Evolutionary conservation across 2,113 vertebrate genomes (phyloP).

Genomic region (Solenodon paradoxus): DNA sequence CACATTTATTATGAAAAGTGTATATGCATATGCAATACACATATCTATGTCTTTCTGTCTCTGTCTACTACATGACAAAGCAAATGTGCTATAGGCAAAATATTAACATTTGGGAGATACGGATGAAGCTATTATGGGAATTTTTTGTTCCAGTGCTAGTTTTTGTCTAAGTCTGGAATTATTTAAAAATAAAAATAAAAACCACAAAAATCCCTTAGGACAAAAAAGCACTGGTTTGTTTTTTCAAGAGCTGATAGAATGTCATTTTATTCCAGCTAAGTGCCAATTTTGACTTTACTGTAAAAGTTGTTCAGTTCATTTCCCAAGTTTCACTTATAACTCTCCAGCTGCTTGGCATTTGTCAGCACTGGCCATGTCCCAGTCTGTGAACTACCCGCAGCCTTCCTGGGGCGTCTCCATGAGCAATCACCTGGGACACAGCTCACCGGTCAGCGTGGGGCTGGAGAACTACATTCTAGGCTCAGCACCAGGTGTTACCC

Average conservation of each 20-base stretch:
- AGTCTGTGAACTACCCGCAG: not conserved
- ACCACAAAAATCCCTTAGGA: not conserved
- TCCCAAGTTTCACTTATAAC: not conserved
- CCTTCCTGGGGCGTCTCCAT: not conserved
- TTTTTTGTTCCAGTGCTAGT: not conserved
- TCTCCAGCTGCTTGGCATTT: not conserved
- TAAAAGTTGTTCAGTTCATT: not conserved
- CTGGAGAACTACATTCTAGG: fast-evolving
- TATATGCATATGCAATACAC: no score
- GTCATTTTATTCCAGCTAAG: not conserved
- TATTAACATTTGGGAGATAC: not conserved
- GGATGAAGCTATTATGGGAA: not conserved
- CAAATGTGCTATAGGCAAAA: not conserved
- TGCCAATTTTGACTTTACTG: not conserved
- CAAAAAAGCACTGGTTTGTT: not conserved
- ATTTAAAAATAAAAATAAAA: slow-evolving; percentile 40
- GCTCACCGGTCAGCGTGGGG: no score
- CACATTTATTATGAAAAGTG: not conserved
- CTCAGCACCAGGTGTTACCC: not conserved
- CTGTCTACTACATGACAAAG: not conserved
- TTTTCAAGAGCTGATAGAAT: not conserved
- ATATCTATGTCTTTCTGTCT: not conserved
- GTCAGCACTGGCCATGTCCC: no score
- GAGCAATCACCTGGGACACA: not conserved
- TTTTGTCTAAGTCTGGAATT: not conserved